phyloP scores from a whole-genome alignment of 1,140 invertebrate species.

The Lethrus apterus region DNA sequence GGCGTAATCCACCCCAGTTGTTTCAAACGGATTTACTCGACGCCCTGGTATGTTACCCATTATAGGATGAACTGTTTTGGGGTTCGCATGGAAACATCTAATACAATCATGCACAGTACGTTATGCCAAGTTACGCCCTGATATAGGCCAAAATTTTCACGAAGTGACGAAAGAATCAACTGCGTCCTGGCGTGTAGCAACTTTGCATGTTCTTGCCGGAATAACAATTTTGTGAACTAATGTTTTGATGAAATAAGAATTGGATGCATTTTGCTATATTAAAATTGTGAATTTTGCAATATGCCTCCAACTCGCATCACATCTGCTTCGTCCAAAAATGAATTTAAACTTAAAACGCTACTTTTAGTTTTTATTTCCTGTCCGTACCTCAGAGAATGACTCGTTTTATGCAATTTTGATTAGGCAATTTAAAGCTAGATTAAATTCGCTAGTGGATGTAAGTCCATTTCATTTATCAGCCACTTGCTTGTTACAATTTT shows the following conservation, averaged over 20 bases:
- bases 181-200: background rate
- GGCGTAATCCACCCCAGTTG: conserved; percentile 28
- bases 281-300: background rate
- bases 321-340: background rate
- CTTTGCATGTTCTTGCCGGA: conserved; percentile 11
- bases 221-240: conserved; percentile 22
- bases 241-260: conserved; percentile 10
- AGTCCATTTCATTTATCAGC: too few relatives aligned
- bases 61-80: background rate
- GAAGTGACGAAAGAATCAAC: background rate
- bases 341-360: background rate
- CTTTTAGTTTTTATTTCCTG: background rate
- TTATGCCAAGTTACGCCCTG: conserved; percentile 6
- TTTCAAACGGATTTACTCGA: too few relatives aligned
- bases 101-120: background rate
- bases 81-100: conserved; percentile 3
- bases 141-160: conserved; percentile 1
- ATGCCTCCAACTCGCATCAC: conserved; percentile 6
- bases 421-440: background rate
- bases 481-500: background rate
- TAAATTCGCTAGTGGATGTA: background rate
- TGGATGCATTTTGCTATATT: conserved; percentile 7
- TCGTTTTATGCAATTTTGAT: background rate
- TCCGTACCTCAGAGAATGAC: background rate
- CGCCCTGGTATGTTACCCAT: conserved; percentile 5